Conservation (phyloP, 2,888 invertebrate species). For the Lysandra coridon region DNA sequence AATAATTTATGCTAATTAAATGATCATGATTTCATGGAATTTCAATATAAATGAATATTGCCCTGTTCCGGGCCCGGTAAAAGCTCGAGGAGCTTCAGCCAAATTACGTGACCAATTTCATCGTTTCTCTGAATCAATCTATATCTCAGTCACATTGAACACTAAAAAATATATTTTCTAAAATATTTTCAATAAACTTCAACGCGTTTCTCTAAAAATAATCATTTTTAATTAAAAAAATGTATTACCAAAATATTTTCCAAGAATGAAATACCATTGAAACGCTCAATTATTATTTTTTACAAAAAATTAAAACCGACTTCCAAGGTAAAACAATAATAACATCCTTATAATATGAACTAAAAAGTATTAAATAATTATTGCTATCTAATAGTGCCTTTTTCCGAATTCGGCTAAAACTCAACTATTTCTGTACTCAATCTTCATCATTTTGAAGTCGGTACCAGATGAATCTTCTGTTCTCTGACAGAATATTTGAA, state of each 20-base stretch:
- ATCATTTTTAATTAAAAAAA: background rate
- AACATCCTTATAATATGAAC: too few relatives aligned
- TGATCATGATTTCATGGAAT: background rate
- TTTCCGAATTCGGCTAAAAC: too few relatives aligned
- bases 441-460: too few relatives aligned
- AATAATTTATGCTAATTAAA: too few relatives aligned
- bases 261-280: background rate
- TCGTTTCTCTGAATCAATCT: conserved; percentile 24
- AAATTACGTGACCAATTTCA: conserved; percentile 34
- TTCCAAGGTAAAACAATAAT: too few relatives aligned
- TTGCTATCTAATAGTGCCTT: too few relatives aligned
- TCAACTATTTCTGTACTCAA: too few relatives aligned
- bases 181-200: background rate
- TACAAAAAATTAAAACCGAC: too few relatives aligned
- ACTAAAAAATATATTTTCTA: background rate
- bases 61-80: conserved; percentile 3
- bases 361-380: too few relatives aligned
- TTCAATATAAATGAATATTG: conserved; percentile 15
- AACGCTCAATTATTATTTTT: background rate
- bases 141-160: conserved; percentile 19
- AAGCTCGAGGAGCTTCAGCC: conserved; percentile 15
- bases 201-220: background rate
- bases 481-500: too few relatives aligned
- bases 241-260: background rate
- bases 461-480: too few relatives aligned